These are phyloP conservation scores for Hippocampus abdominalis DNA, from an alignment of 2,113 vertebrate species.

Conservation along the genomic window DNA sequence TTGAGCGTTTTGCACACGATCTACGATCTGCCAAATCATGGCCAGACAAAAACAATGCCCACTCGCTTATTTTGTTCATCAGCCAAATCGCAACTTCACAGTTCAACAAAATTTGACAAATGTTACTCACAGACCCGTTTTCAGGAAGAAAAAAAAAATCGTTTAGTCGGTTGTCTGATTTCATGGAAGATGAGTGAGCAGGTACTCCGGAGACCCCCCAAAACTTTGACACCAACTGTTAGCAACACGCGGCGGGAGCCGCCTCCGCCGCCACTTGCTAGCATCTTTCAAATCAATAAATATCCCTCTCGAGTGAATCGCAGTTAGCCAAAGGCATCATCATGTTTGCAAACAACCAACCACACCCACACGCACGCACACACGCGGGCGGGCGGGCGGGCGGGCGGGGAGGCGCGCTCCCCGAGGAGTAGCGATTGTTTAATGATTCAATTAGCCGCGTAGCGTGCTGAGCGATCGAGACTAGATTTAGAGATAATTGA, in stretches of 20 bases:
- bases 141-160: no score
- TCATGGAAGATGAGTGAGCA: no score
- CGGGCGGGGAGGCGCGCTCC: constrained; percentile 50
- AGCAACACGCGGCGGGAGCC: constrained; percentile 77
- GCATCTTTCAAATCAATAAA: constrained; percentile 85
- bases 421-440: constrained; percentile 94
- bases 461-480: constrained; percentile 84
- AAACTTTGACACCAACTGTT: background rate
- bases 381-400: constrained; percentile 21
- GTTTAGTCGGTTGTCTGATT: no score
- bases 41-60: no score
- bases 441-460: constrained; percentile 98
- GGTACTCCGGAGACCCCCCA: no score
- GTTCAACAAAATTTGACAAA: no score
- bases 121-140: no score
- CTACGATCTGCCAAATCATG: no score
- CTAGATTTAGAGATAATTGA: constrained; percentile 82
- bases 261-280: constrained; percentile 62
- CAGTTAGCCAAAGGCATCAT: constrained; percentile 82
- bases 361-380: background rate
- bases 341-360: constrained; percentile 91
- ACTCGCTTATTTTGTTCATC: no score
- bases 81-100: no score
- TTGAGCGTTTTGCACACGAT: no score
- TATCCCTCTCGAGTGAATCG: constrained; percentile 92